Conservation (phyloP, 2,888 invertebrate genomes). For the Tryphoninae sp. region DNA sequence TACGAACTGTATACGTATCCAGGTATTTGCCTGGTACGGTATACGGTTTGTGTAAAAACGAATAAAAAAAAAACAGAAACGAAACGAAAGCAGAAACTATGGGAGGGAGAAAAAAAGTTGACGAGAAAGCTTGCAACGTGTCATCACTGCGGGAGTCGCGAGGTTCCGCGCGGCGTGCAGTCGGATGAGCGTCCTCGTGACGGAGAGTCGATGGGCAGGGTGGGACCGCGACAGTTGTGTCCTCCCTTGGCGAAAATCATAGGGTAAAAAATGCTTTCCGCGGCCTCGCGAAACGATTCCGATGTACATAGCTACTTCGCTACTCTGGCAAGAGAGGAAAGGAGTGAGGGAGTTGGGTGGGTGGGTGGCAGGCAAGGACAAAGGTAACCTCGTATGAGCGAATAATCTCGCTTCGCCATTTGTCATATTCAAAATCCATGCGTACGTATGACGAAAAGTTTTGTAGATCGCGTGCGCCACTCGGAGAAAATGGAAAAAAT, state of each 20-base stretch:
- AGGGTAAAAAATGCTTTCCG: conserved; percentile 66
- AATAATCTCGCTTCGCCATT: conserved; percentile 3
- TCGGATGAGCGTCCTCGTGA: conserved; percentile 57
- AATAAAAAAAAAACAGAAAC: conserved; percentile 17
- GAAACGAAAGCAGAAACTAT: conserved; percentile 11
- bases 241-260: conserved; percentile 67
- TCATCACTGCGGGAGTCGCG: conserved; percentile 61
- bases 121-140: conserved; percentile 65
- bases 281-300: conserved; percentile 62
- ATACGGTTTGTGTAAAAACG: conserved; percentile 62
- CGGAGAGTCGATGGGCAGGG: conserved; percentile 61
- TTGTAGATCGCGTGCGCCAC: conserved; percentile 46
- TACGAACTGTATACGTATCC: conserved; percentile 51
- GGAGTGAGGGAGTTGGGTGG: conserved; percentile 1
- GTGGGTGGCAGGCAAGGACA: not conserved
- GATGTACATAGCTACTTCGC: conserved; percentile 39
- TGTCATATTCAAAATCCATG: not conserved
- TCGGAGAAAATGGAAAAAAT: conserved; percentile 2
- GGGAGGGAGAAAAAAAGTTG: conserved; percentile 49
- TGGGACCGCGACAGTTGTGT: conserved; percentile 68
- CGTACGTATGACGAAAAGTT: conserved; percentile 24
- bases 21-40: conserved; percentile 53
- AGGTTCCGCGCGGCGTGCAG: conserved; percentile 45
- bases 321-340: not conserved
- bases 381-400: conserved; percentile 7